Base-by-base conservation (phyloP, 2,797 vertebrate species). In the Muraenolepis orangiensis region DNA sequence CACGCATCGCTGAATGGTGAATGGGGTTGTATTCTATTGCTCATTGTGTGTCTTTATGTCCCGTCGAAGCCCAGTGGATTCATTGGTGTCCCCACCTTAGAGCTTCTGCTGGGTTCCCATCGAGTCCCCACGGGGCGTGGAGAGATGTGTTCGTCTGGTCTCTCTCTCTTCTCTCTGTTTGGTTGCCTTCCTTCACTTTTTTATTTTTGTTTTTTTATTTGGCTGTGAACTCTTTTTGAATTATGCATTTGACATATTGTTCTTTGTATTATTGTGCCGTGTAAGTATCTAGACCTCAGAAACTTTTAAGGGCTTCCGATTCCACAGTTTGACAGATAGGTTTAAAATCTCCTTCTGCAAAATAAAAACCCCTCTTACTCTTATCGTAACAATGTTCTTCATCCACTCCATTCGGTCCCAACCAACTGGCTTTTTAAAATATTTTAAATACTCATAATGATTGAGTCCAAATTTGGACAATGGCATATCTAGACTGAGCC, bases 141-240 rank as follows among this genome's bases (percentile, higher is more conserved):
- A 31, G 57, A 72, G 74, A 72, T 75, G 70, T 78, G 73, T 70
- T 67, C 76, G 23, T 71, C 46, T 57, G 3, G 70, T 76, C 16
- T 81, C 71, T 77, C 51, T 72, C 72, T 73, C 40, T 77, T 78
- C 90, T 74, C n/a, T n/a, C n/a, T n/a, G n/a, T 84, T 88, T 92
- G 90, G 80, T 89, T 90, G 88, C 89, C 91, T 93, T 93, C 81
- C 80, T 76, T 73, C 76, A 77, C 42, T 78, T 13, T 42, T 74
- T 38, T n/a, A n/a, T n/a, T 66, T 66, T 46, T 71, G 61, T 6
- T 75, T 61, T 84, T 14, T 76, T 84, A 64, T 64, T 64, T 23
- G n/a, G 57, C 57, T 8, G n/a, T 64, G 57, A 64, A 64, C 51
- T 81, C 84, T 88, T 80, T 80, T 57, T 23, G 42, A 36, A 40